Evolutionary conservation across 2,797 vertebrate genomes (phyloP), one percentile per base, ranked within the genome.

Genomic region (Neostethus bicornis): DNA sequence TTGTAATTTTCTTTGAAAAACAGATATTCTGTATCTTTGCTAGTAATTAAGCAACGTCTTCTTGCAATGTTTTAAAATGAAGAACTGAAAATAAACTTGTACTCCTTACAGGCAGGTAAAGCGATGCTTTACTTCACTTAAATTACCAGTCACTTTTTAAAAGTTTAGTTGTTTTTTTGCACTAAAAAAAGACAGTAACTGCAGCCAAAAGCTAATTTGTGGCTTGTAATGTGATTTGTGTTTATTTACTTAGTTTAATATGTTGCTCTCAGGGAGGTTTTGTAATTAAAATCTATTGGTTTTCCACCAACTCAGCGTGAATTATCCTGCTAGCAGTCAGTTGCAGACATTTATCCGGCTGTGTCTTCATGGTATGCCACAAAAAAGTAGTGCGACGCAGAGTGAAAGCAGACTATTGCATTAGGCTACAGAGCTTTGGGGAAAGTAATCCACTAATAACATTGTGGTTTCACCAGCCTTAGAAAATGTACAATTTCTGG

Each of bases 271-370:
- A 23, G 19, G 54, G 51, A 80, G 60, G 70, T 67, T 70, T 67
- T 45, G 63, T 76, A 79, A 86, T 83, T 85, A 84, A 79, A 83
- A 77, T 78, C 48, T 71, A 66, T 69, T 52, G 75, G 61, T 75
- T 84, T 80, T 65, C 53, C 65, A 67, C 59, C 43, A 70, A 70
- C 71, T 61, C 57, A 43, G 41, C 58, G 75, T 79, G 68, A 77
- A 71, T 85, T 85, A 73, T 57, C 44, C 43, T 46, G 46, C 38
- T 13, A 0, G 46, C 61, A 74, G 73, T 77, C 68, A 77, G 65
- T 81, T 52, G 53, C 58, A 79, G 54, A 32, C 55, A 73, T 77
- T 76, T 67, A 59, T 20, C 65, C 64, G 66, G 63, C 64, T 66
- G 73, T 46, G 35, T 50, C 58, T 75, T 61, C 57, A 67, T 59